Conservation (phyloP, 2,888 invertebrate genomes). For the Sarcophaga subvicina region DNA sequence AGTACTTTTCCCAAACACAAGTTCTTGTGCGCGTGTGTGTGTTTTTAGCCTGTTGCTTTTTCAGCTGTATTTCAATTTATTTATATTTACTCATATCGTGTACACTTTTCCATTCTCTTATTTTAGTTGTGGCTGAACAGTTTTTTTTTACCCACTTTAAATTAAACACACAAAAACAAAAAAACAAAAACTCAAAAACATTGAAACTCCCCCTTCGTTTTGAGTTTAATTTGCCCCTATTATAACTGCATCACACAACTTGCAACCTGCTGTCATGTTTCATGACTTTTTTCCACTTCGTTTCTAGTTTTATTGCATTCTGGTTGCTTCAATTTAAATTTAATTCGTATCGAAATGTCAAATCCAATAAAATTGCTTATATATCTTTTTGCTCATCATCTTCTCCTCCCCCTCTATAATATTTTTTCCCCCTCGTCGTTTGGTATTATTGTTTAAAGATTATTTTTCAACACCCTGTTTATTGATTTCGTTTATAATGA, state of each 20-base stretch:
- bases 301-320: constrained; percentile 7
- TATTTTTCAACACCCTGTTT: constrained; percentile 34
- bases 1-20: background rate
- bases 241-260: background rate
- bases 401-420: background rate
- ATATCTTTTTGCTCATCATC: constrained; percentile 27
- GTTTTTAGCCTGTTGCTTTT: constrained; percentile 61
- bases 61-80: constrained; percentile 53
- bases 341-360: constrained; percentile 60
- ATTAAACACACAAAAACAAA: background rate
- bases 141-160: constrained; percentile 22
- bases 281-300: background rate
- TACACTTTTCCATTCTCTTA: background rate
- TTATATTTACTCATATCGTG: background rate
- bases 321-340: constrained; percentile 40
- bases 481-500: constrained; percentile 56
- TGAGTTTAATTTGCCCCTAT: constrained; percentile 22
- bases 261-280: constrained; percentile 48
- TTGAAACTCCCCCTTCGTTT: constrained; percentile 28
- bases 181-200: background rate
- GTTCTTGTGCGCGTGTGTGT: background rate
- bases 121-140: background rate
- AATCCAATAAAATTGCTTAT: constrained; percentile 43
- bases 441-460: background rate
- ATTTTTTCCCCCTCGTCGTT: background rate